These are phyloP conservation scores for Smithornis capensis DNA, from an alignment of 2,113 vertebrate species.

Conservation along the genomic window DNA sequence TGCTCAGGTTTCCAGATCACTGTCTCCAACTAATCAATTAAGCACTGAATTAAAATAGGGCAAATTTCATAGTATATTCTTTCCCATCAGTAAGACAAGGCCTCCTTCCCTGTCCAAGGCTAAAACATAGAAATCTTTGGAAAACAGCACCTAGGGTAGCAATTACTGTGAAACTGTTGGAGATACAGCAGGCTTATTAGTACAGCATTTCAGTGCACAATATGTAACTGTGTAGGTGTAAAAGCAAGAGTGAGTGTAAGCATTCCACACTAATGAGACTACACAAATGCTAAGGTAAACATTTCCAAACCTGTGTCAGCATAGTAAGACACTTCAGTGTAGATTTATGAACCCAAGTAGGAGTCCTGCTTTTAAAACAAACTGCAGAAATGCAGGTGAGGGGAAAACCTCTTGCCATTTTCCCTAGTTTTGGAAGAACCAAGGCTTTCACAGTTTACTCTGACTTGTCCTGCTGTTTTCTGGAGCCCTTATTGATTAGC, in stretches of 20 bases:
- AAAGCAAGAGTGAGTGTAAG: background rate
- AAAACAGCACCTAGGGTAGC: background rate
- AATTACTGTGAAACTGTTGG: background rate
- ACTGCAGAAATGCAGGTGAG: background rate
- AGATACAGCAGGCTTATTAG: background rate
- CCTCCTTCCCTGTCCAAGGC: background rate
- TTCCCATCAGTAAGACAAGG: background rate
- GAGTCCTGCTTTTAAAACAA: background rate
- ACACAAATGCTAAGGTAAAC: slow-evolving; percentile 20
- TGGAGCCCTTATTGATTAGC: background rate
- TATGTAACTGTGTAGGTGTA: background rate
- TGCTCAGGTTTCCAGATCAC: background rate
- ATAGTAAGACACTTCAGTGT: background rate
- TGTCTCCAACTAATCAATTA: background rate
- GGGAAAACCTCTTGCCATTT: background rate
- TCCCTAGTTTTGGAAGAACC: background rate
- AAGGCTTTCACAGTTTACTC: background rate
- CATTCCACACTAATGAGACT: slow-evolving; percentile 8
- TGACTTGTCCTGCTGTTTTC: background rate
- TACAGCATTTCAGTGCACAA: background rate
- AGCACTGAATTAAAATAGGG: background rate
- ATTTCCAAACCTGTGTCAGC: background rate
- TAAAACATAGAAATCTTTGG: background rate
- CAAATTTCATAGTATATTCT: background rate
- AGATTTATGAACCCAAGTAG: background rate